These are phyloP conservation scores for Pseudorectes ferrugineus DNA, from an alignment of 2,113 vertebrate species.

Conservation along the genomic window DNA sequence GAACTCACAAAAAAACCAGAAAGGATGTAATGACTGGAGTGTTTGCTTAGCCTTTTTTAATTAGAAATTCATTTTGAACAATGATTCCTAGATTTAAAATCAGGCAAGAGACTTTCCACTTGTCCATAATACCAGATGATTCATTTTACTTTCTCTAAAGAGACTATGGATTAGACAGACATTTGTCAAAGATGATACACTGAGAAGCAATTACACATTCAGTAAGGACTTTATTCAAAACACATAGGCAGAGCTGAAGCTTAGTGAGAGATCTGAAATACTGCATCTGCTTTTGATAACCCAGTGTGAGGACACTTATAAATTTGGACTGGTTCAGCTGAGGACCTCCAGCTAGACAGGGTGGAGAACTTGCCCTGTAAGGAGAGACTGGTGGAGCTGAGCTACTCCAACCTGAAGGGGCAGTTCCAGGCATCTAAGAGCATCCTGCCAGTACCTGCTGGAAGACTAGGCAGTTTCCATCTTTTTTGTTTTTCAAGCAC, in stretches of 20 bases:
- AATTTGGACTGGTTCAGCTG: background rate
- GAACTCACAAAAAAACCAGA: background rate
- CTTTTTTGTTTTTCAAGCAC: background rate
- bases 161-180: background rate
- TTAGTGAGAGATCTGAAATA: background rate
- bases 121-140: background rate
- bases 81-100: background rate
- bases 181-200: background rate
- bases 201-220: background rate
- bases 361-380: background rate
- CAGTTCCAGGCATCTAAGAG: background rate
- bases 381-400: background rate
- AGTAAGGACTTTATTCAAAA: background rate
- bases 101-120: background rate
- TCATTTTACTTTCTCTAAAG: background rate
- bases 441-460: background rate
- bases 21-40: background rate
- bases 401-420: background rate
- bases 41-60: background rate
- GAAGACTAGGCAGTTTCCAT: background rate
- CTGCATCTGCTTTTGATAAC: background rate
- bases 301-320: background rate
- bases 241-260: background rate
- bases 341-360: background rate
- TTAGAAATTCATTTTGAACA: background rate